Evolutionary conservation across 2,888 invertebrate genomes (phyloP).

Genomic region (Orchestes rusci): DNA sequence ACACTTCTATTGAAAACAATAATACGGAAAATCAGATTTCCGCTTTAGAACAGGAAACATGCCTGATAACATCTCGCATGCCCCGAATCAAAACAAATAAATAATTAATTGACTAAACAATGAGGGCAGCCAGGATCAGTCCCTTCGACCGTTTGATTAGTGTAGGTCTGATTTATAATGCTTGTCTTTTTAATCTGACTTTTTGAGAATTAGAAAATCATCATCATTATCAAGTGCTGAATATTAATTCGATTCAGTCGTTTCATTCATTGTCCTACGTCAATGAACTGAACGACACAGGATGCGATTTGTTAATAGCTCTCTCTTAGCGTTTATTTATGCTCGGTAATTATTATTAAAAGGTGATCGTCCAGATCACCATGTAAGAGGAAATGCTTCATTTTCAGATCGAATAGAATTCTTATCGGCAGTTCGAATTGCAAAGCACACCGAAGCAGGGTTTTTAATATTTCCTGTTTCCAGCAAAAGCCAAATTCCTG

Average conservation of each 20-base stretch:
- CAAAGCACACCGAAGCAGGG: conserved; percentile 15
- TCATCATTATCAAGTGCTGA: too few species aligned
- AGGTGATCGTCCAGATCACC: conserved; percentile 24
- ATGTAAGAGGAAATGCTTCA: conserved; percentile 22
- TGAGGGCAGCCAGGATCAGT: conserved; percentile 13
- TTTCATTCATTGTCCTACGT: too few species aligned
- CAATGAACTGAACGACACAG: conserved; percentile 11
- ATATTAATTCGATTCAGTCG: too few species aligned
- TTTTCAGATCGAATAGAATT: conserved; percentile 19
- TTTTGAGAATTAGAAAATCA: too few species aligned
- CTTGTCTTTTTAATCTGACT: too few species aligned
- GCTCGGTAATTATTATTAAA: conserved; percentile 24
- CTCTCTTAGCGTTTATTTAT: conserved; percentile 22
- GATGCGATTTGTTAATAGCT: conserved; percentile 24
- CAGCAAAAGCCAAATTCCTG: conserved; percentile 15
- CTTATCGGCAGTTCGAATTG: conserved; percentile 10
- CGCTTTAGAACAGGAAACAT: conserved; percentile 35
- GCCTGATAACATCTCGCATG: conserved; percentile 33
- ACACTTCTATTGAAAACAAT: conserved; percentile 19
- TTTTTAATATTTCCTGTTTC: conserved; percentile 23
- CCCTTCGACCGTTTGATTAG: too few species aligned
- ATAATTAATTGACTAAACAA: conserved; percentile 27
- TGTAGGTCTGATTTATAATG: too few species aligned
- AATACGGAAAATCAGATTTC: conserved; percentile 34
- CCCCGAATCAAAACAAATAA: conserved; percentile 33